These are phyloP conservation scores for Onychostoma macrolepis DNA, from an alignment of 2,113 vertebrate species.

Conservation along the genomic window DNA sequence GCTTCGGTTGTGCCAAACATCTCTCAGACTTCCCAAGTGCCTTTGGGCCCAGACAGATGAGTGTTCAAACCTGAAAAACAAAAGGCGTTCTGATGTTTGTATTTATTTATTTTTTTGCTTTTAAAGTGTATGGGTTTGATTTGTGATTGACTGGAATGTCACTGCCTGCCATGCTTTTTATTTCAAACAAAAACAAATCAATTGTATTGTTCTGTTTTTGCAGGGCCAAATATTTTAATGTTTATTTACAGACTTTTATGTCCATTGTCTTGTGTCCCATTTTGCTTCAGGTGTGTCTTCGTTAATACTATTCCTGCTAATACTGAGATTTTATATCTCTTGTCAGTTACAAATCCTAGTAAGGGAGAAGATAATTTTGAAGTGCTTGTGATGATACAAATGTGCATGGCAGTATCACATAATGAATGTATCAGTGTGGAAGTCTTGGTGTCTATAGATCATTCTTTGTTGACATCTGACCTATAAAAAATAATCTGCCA, in stretches of 20 bases:
- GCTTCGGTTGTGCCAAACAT: constrained; percentile 18
- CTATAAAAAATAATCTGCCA: constrained; percentile 67
- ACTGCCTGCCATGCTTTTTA: not conserved
- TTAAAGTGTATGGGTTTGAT: constrained; percentile 8
- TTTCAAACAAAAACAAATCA: not conserved
- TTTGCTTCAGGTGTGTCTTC: not conserved
- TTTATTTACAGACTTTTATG: not conserved
- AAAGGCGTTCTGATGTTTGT: not conserved
- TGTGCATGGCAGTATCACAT: constrained; percentile 54
- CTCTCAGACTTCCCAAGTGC: constrained; percentile 24
- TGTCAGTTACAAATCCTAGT: not conserved
- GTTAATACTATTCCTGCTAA: not conserved
- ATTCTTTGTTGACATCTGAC: constrained; percentile 76
- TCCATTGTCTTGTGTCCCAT: not conserved
- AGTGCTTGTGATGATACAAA: not conserved
- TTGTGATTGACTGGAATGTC: not conserved
- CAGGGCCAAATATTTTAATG: not conserved
- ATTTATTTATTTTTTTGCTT: not conserved
- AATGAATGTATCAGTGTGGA: constrained; percentile 70
- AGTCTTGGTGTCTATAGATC: constrained; percentile 70
- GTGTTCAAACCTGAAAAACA: constrained; percentile 27
- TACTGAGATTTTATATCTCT: not conserved
- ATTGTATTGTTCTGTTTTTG: not conserved
- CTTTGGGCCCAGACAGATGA: constrained; percentile 35
- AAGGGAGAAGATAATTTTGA: not conserved